phyloP scores from a whole-genome alignment of 2,888 invertebrate species.

The Ichneumoninae sp. region DNA sequence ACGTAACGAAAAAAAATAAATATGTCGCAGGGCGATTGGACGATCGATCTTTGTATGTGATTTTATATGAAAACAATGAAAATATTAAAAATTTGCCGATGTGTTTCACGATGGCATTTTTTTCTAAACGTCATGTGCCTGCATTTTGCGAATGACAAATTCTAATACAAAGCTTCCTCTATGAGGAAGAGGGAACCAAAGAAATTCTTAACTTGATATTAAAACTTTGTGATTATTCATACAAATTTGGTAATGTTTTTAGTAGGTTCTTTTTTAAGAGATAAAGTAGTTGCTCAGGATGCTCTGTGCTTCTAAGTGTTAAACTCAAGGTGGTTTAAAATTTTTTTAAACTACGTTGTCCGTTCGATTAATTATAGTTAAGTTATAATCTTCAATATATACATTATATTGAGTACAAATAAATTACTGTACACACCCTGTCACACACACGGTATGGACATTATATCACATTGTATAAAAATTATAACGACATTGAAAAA shows the following conservation, averaged over 20 bases:
- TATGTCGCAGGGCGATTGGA: background rate
- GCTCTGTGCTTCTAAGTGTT: too few relatives aligned
- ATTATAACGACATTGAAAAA: background rate
- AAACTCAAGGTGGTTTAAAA: background rate
- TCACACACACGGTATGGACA: background rate
- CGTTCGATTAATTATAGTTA: background rate
- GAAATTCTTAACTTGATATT: too few relatives aligned
- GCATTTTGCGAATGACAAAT: too few relatives aligned
- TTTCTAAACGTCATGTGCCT: too few relatives aligned
- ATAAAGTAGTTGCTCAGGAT: too few relatives aligned
- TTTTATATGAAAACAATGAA: background rate
- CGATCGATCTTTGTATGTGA: background rate
- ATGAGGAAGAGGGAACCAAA: too few relatives aligned
- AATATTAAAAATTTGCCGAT: too few relatives aligned
- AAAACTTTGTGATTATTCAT: too few relatives aligned
- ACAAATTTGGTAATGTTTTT: too few relatives aligned
- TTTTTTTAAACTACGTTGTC: background rate
- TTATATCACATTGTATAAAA: background rate
- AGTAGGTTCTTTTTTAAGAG: too few relatives aligned
- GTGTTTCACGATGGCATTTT: background rate
- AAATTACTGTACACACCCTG: background rate
- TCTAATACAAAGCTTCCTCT: too few relatives aligned
- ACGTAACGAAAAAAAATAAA: background rate
- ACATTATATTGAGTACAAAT: slow-evolving; percentile 6
- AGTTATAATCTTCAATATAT: background rate